phyloP scores from a whole-genome alignment of 2,797 vertebrate species.

The Perodicticus potto region DNA sequence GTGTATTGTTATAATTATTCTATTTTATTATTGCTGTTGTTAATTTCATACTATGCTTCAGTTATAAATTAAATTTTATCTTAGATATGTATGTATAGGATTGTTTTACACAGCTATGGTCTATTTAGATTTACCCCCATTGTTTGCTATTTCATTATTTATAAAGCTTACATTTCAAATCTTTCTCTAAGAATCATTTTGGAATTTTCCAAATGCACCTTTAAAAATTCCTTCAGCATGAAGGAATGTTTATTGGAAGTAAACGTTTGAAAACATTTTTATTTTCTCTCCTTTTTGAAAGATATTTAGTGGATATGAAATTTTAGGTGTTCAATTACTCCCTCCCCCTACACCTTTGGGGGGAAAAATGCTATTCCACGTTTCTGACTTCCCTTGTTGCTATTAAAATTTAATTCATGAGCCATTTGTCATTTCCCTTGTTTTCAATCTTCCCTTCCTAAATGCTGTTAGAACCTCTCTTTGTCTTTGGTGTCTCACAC shows the following conservation, averaged over 20 bases:
- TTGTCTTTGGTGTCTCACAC: background rate
- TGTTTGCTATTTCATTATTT: background rate
- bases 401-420: background rate
- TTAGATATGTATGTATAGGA: background rate
- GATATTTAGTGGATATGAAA: background rate
- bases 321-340: constrained; percentile 2
- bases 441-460: background rate
- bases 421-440: background rate
- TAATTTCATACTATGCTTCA: background rate
- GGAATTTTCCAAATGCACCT: background rate
- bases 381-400: background rate
- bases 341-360: background rate
- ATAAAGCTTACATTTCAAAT: constrained; percentile 9
- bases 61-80: background rate
- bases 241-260: background rate
- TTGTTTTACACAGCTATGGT: background rate
- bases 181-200: background rate
- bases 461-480: background rate
- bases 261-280: background rate
- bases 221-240: constrained; percentile 39
- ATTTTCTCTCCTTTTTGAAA: constrained; percentile 21
- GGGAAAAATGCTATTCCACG: background rate
- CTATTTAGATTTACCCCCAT: background rate
- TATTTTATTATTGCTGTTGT: background rate
- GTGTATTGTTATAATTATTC: background rate